phyloP scores from a whole-genome alignment of 1,140 invertebrate genomes.

The Cyclargus thomasi region DNA sequence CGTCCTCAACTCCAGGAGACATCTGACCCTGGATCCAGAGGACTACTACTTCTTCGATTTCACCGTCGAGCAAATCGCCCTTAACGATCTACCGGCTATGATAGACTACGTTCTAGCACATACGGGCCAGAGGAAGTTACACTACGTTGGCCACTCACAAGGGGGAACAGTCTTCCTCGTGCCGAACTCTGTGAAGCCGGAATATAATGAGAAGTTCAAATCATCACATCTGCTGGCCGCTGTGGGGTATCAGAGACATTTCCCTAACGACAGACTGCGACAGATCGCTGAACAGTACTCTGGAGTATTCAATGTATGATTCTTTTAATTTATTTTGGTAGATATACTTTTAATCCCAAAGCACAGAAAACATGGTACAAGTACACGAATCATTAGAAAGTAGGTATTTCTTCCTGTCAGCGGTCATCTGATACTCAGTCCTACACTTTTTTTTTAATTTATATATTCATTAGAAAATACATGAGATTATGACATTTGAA shows the following conservation, averaged over 20 bases:
- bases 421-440: too few species aligned
- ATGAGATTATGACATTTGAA: too few species aligned
- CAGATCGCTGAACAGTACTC: slow-evolving; percentile 23
- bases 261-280: slow-evolving; percentile 34
- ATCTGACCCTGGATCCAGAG: slow-evolving; percentile 68
- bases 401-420: too few species aligned
- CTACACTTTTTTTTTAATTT: too few species aligned
- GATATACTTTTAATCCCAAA: too few species aligned
- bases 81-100: slow-evolving; percentile 79
- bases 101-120: slow-evolving; percentile 77
- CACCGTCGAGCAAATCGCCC: slow-evolving; percentile 79
- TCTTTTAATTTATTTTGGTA: not conserved
- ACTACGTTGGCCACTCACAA: slow-evolving; percentile 75
- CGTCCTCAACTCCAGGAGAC: slow-evolving; percentile 79
- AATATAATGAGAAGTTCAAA: slow-evolving; percentile 71
- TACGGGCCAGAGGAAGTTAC: slow-evolving; percentile 69
- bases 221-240: slow-evolving; percentile 48
- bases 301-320: slow-evolving; percentile 41
- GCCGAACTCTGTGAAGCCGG: slow-evolving; percentile 64
- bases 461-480: too few species aligned
- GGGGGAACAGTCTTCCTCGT: slow-evolving; percentile 75
- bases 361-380: too few species aligned
- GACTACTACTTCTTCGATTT: slow-evolving; percentile 77
- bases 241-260: slow-evolving; percentile 47
- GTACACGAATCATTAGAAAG: too few species aligned